A percentile compares a stretch with the other conserved stretches of the same genome.
Conservation (phyloP, 2,797 vertebrate genomes). For the Philypnodon macrostomus region DNA sequence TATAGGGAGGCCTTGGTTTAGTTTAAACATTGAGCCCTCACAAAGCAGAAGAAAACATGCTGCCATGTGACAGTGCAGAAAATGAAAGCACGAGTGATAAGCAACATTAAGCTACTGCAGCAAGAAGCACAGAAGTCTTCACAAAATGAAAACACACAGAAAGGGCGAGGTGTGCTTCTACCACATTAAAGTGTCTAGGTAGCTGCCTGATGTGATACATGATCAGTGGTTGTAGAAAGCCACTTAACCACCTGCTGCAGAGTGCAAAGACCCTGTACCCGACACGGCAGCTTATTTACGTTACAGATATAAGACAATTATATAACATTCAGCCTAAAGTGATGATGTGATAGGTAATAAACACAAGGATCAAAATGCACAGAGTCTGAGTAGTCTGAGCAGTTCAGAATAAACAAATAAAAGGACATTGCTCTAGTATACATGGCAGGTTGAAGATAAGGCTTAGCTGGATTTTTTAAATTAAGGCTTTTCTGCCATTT, state of each 20-base stretch:
- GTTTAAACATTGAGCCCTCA: background rate
- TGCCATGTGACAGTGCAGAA: conserved; percentile 15
- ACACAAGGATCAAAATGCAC: too few relatives aligned
- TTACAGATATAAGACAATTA: background rate
- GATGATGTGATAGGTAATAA: too few relatives aligned
- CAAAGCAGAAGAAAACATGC: conserved; percentile 20
- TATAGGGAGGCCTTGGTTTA: background rate
- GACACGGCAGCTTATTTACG: conserved; percentile 3
- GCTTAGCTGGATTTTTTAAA: too few relatives aligned
- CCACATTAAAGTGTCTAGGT: background rate
- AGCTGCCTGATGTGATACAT: conserved; percentile 2
- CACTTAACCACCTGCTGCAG: conserved; percentile 18
- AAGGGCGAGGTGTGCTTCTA: background rate
- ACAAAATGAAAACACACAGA: background rate
- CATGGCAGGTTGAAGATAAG: too few relatives aligned
- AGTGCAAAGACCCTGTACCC: background rate
- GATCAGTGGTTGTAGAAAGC: conserved; percentile 12
- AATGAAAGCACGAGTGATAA: conserved; percentile 19
- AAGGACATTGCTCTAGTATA: too few relatives aligned
- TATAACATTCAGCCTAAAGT: too few relatives aligned
- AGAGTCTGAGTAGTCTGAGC: too few relatives aligned
- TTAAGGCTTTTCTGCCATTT: too few relatives aligned
- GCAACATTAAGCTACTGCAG: conserved; percentile 21
- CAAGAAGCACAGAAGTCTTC: conserved; percentile 18
- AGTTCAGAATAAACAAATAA: too few relatives aligned